phyloP scores from a whole-genome alignment of 2,113 vertebrate species.

The Craseonycteris thonglongyai region DNA sequence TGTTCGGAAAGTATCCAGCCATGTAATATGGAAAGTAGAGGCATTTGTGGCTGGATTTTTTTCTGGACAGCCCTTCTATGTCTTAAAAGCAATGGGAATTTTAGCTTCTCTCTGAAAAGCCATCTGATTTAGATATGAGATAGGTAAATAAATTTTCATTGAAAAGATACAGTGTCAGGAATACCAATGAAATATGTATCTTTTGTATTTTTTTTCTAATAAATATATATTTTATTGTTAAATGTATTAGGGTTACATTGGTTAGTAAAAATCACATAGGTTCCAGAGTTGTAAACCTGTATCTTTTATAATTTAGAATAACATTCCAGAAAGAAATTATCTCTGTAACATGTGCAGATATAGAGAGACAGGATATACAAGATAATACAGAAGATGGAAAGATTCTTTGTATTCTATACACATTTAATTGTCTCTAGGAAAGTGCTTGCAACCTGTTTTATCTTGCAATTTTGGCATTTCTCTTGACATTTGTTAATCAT shows the following conservation, averaged over 20 bases:
- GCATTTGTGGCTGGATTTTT: too few relatives aligned
- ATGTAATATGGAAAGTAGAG: too few relatives aligned
- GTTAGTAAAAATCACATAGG: too few relatives aligned
- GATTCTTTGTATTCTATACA: background rate
- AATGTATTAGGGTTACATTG: too few relatives aligned
- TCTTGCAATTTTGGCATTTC: background rate
- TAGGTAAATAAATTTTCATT: background rate
- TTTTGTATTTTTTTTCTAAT: background rate
- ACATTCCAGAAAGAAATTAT: background rate
- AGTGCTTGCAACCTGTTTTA: background rate
- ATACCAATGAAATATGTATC: background rate
- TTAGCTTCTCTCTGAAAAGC: slow-evolving; percentile 7
- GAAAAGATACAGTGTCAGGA: background rate
- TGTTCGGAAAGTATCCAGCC: too few relatives aligned
- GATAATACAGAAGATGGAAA: background rate
- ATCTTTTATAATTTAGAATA: background rate
- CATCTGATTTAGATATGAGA: background rate
- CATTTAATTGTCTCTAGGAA: slow-evolving; percentile 17
- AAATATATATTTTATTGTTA: too few relatives aligned
- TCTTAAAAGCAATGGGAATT: background rate
- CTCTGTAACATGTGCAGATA: background rate
- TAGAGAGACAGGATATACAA: background rate
- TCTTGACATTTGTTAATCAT: background rate
- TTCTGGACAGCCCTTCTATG: too few relatives aligned
- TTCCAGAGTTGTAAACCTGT: too few relatives aligned